Conservation (phyloP, 2,888 invertebrate genomes). For the Hyalella azteca region DNA sequence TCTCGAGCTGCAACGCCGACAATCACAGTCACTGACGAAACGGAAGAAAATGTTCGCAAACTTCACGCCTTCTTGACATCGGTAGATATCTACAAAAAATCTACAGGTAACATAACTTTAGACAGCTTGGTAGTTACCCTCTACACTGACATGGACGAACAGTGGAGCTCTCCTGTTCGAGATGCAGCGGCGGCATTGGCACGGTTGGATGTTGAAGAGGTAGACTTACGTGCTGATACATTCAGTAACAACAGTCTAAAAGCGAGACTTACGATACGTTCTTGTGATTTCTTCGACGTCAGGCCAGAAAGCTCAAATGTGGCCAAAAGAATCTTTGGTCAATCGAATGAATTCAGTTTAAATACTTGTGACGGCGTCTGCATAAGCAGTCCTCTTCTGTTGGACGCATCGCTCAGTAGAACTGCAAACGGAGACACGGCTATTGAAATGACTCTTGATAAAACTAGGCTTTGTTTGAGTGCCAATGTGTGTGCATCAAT, state of each 20-base stretch:
- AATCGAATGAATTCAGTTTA: slow-evolving; percentile 43
- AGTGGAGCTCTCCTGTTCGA: slow-evolving; percentile 75
- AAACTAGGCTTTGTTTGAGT: slow-evolving; percentile 75
- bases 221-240: slow-evolving; percentile 70
- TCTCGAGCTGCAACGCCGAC: slow-evolving; percentile 49
- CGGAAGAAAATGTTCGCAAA: slow-evolving; percentile 67
- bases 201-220: slow-evolving; percentile 73
- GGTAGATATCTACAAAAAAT: slow-evolving; percentile 71
- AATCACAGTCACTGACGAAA: neutral
- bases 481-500: slow-evolving; percentile 73
- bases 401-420: slow-evolving; percentile 73
- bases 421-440: slow-evolving; percentile 70
- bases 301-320: slow-evolving; percentile 69
- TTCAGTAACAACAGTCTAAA: slow-evolving; percentile 75
- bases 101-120: slow-evolving; percentile 69
- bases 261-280: slow-evolving; percentile 74
- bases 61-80: slow-evolving; percentile 77
- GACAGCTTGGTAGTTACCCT: slow-evolving; percentile 76
- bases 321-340: slow-evolving; percentile 57
- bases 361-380: slow-evolving; percentile 43
- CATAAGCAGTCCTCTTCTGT: slow-evolving; percentile 69
- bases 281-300: slow-evolving; percentile 74
- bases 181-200: slow-evolving; percentile 76
- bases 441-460: slow-evolving; percentile 76
- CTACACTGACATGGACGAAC: slow-evolving; percentile 77